A percentile compares a stretch with the other conserved stretches of the same genome.
Evolutionary conservation across 2,888 invertebrate genomes (phyloP).

Genomic region (Sphaeridia pumilis): DNA sequence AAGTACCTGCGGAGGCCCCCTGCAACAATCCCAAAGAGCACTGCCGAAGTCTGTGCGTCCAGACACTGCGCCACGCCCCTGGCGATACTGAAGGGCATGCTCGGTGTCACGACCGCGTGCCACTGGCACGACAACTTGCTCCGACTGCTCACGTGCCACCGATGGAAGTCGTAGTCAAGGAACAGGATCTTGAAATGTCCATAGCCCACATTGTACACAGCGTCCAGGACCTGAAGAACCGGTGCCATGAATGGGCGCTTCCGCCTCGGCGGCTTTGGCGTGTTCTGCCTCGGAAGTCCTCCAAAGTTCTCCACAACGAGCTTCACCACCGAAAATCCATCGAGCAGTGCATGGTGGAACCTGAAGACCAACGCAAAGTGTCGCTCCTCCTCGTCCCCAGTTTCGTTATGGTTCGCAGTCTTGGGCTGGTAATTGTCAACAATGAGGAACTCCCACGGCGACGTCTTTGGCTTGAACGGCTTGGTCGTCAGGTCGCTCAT

Average conservation of each 20-base stretch:
- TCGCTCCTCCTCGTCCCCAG: not conserved
- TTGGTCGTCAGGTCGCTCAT: slow-evolving; percentile 20
- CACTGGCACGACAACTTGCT: slow-evolving; percentile 18
- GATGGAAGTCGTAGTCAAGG: slow-evolving; percentile 21
- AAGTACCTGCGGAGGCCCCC: slow-evolving; percentile 25
- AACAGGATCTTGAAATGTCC: slow-evolving; percentile 24
- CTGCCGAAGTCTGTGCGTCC: slow-evolving; percentile 21
- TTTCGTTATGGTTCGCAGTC: not conserved
- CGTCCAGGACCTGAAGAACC: slow-evolving; percentile 10
- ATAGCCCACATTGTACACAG: slow-evolving; percentile 17
- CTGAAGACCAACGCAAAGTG: slow-evolving; percentile 19
- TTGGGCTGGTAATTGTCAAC: slow-evolving; percentile 15
- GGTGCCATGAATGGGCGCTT: not conserved
- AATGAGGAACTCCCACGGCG: slow-evolving; percentile 28
- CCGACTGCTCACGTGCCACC: slow-evolving; percentile 21
- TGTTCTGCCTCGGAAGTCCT: not conserved
- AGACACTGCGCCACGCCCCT: slow-evolving; percentile 8
- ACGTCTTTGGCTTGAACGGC: slow-evolving; percentile 16
- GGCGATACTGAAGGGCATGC: slow-evolving; percentile 13
- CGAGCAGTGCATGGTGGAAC: slow-evolving; percentile 25
- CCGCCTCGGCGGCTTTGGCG: not conserved
- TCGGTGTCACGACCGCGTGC: slow-evolving; percentile 21
- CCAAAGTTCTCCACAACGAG: slow-evolving; percentile 8
- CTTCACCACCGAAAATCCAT: slow-evolving; percentile 9
- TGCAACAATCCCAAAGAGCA: slow-evolving; percentile 22